phyloP scores from a whole-genome alignment of 2,888 invertebrate species.

The Shargacucullia verbasci region DNA sequence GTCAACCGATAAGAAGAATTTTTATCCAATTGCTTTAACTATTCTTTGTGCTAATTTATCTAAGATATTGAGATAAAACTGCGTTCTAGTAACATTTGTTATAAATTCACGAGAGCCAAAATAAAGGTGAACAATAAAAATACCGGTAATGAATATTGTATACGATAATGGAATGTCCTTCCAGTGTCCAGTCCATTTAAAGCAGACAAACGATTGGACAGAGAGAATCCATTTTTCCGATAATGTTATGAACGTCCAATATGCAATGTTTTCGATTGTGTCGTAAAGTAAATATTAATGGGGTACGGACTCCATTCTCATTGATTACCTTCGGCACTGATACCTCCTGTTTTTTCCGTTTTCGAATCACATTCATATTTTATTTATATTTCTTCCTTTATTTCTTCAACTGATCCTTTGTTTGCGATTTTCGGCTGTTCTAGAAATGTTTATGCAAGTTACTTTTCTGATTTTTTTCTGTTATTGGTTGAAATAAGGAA shows the following conservation, averaged over 20 bases:
- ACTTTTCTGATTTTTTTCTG: conserved; percentile 2
- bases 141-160: not conserved
- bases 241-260: conserved; percentile 4
- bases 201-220: not conserved
- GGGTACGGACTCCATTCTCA: conserved; percentile 18
- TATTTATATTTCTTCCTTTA: conserved; percentile 31
- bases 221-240: conserved; percentile 18
- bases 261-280: conserved; percentile 21
- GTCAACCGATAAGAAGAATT: conserved; percentile 5
- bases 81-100: not conserved
- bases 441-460: not conserved
- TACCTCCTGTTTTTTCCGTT: conserved; percentile 25
- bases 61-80: not conserved
- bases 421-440: not conserved
- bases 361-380: conserved; percentile 30
- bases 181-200: conserved; percentile 1
- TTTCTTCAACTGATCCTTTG: conserved; percentile 6
- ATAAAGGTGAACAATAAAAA: conserved; percentile 10
- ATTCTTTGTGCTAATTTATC: conserved; percentile 2
- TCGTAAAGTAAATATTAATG: conserved; percentile 44
- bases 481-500: not conserved
- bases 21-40: conserved; percentile 23
- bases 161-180: not conserved
- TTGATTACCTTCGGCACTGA: conserved; percentile 31
- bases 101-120: not conserved